Percentiles rank a stretch among this genome's conserved stretches.
phyloP scores from a whole-genome alignment of 1,140 invertebrate species.

The Drosophila varians region DNA sequence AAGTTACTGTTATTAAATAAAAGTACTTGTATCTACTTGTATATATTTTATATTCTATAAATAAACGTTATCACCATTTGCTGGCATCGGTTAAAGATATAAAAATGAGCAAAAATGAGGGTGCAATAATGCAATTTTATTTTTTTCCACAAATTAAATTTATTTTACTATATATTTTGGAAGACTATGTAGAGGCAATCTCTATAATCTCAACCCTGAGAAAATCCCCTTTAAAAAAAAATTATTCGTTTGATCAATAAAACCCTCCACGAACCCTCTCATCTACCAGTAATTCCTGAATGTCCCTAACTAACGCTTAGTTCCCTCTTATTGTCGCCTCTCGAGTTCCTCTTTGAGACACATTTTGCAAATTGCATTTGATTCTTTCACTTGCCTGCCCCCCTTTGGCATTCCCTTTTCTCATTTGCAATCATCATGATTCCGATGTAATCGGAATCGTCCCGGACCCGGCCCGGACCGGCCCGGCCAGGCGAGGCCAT shows the following conservation, averaged over 20 bases:
- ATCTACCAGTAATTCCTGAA: conserved; percentile 8
- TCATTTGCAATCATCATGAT: conserved; percentile 29
- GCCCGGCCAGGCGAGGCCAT: no score
- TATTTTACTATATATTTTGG: neutral
- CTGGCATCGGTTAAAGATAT: neutral
- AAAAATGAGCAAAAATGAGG: neutral
- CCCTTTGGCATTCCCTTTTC: conserved; percentile 3
- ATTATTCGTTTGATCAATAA: neutral
- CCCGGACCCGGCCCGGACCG: no score
- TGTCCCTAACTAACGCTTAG: neutral
- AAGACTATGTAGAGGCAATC: no score
- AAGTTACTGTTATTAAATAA: neutral
- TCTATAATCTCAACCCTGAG: no score
- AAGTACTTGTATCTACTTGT: neutral
- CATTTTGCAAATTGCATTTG: conserved; percentile 35
- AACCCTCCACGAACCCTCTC: neutral
- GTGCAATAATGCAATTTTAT: neutral
- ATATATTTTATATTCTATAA: neutral
- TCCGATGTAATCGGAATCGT: conserved; percentile 15
- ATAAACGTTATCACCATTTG: neutral
- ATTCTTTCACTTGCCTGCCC: conserved; percentile 24
- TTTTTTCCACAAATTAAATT: no score
- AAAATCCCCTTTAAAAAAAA: no score
- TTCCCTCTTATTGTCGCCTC: conserved; percentile 9
- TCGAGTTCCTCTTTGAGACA: conserved; percentile 15